Conservation (phyloP, 2,888 invertebrate genomes). For the Pyrgus malvae region DNA sequence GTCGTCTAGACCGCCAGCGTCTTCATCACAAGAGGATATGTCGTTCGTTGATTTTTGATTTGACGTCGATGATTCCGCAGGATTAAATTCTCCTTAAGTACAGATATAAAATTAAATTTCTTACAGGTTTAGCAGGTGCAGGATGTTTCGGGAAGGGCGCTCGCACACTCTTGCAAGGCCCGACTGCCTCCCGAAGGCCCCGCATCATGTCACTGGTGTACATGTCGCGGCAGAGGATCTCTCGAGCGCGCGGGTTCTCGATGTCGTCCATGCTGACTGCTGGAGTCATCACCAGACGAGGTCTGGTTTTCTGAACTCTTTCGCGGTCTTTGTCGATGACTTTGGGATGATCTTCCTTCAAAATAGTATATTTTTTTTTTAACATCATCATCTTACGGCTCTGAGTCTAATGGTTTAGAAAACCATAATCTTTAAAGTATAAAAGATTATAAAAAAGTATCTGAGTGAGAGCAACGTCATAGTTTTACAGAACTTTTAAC, state of each 20-base stretch:
- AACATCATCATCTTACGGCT: too few relatives aligned
- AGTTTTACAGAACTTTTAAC: too few relatives aligned
- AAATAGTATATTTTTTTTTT: background rate
- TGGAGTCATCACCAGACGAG: constrained; percentile 57
- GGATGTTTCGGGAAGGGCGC: constrained; percentile 38
- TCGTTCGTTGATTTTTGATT: too few relatives aligned
- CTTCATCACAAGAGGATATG: too few relatives aligned
- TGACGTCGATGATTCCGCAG: background rate
- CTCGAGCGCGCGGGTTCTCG: constrained; percentile 38
- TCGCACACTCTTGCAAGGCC: constrained; percentile 30
- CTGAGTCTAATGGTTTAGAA: too few relatives aligned
- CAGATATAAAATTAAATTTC: background rate
- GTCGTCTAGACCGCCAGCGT: too few relatives aligned
- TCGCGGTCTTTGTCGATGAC: constrained; percentile 39
- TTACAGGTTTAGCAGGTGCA: constrained; percentile 41
- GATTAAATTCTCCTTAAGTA: background rate
- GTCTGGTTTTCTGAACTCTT: constrained; percentile 46
- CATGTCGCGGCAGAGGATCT: constrained; percentile 44
- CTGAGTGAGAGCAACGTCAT: too few relatives aligned
- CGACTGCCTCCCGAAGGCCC: constrained; percentile 32
- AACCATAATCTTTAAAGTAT: too few relatives aligned
- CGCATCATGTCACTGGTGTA: constrained; percentile 44
- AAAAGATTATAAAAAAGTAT: too few relatives aligned
- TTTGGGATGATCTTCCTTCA: background rate
- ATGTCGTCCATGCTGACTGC: constrained; percentile 57